A percentile compares a stretch with the other conserved stretches of the same genome.
Conservation (phyloP, 2,888 invertebrate species). For the Acrobasis suavella region DNA sequence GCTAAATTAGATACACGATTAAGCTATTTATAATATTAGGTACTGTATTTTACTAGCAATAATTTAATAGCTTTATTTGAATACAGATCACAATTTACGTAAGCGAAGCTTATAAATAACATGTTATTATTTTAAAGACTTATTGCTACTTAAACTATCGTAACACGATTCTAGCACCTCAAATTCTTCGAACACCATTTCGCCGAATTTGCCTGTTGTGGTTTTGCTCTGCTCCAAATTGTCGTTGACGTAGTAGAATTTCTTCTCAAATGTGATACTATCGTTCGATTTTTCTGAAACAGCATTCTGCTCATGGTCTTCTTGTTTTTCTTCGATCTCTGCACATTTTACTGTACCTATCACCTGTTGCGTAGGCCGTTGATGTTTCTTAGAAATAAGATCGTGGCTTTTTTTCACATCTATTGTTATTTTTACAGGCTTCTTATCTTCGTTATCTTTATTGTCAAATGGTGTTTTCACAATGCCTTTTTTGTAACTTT, state of each 20-base stretch:
- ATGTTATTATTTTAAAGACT: slow-evolving; percentile 67
- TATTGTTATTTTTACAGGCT: slow-evolving; percentile 41
- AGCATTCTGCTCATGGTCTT: slow-evolving; percentile 39
- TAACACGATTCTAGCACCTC: slow-evolving; percentile 85
- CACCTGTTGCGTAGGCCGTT: slow-evolving; percentile 33
- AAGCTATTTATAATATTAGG: slow-evolving; percentile 55
- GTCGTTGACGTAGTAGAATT: slow-evolving; percentile 84
- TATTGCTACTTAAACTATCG: slow-evolving; percentile 83
- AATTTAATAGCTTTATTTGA: slow-evolving; percentile 73
- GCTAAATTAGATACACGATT: slow-evolving; percentile 54
- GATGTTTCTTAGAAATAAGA: slow-evolving; percentile 38
- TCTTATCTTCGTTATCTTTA: slow-evolving; percentile 57
- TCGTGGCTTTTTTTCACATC: slow-evolving; percentile 38
- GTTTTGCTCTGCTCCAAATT: slow-evolving; percentile 80
- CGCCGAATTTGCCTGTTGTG: slow-evolving; percentile 85
- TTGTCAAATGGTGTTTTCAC: slow-evolving; percentile 71
- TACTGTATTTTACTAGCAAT: slow-evolving; percentile 66
- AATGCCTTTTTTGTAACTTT: slow-evolving; percentile 76
- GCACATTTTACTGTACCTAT: slow-evolving; percentile 32
- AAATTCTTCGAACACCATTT: slow-evolving; percentile 93
- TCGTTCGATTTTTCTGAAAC: slow-evolving; percentile 53
- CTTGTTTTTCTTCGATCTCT: slow-evolving; percentile 42
- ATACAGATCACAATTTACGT: slow-evolving; percentile 75
- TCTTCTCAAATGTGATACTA: slow-evolving; percentile 76
- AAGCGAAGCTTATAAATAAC: slow-evolving; percentile 57